A percentile compares a stretch with the other conserved stretches of the same genome.
Evolutionary conservation across 2,888 invertebrate genomes (phyloP).

Genomic region (Agrochola lychnidis): DNA sequence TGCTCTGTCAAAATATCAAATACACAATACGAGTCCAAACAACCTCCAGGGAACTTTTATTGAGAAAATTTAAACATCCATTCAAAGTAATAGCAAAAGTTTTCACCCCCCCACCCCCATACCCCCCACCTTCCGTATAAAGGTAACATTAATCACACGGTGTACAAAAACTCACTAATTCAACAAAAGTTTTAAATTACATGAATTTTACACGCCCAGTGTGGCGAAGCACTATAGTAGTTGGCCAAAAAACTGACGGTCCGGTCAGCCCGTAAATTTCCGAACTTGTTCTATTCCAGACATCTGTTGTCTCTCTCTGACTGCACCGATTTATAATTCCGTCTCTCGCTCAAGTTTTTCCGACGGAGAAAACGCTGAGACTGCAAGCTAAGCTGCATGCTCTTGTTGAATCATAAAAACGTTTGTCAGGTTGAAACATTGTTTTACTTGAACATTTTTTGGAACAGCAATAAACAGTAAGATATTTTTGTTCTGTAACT

Average conservation of each 20-base stretch:
- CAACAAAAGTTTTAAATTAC: conserved; percentile 76
- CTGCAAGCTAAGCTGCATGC: conserved; percentile 58
- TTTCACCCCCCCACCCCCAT: conserved; percentile 58
- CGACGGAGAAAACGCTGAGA: conserved; percentile 58
- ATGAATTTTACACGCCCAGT: conserved; percentile 75
- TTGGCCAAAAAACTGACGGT: conserved; percentile 75
- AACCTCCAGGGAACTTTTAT: conserved; percentile 78
- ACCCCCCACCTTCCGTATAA: conserved; percentile 57
- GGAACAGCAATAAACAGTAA: conserved; percentile 51
- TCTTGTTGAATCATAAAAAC: conserved; percentile 61
- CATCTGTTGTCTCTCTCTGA: conserved; percentile 73
- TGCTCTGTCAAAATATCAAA: conserved; percentile 81
- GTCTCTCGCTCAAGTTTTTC: conserved; percentile 65
- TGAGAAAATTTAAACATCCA: conserved; percentile 83
- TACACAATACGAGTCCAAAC: conserved; percentile 76
- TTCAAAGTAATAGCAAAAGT: conserved; percentile 84
- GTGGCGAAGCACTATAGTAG: conserved; percentile 68
- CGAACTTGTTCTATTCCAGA: conserved; percentile 77
- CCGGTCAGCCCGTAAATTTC: conserved; percentile 74
- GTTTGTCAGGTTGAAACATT: conserved; percentile 61
- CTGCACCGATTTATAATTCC: conserved; percentile 66
- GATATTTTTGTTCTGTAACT: conserved; percentile 42
- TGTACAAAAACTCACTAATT: conserved; percentile 76
- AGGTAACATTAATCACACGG: conserved; percentile 76
- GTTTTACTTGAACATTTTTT: conserved; percentile 59